Conservation (phyloP, 2,797 vertebrate species). For the Hemibagrus guttatus region DNA sequence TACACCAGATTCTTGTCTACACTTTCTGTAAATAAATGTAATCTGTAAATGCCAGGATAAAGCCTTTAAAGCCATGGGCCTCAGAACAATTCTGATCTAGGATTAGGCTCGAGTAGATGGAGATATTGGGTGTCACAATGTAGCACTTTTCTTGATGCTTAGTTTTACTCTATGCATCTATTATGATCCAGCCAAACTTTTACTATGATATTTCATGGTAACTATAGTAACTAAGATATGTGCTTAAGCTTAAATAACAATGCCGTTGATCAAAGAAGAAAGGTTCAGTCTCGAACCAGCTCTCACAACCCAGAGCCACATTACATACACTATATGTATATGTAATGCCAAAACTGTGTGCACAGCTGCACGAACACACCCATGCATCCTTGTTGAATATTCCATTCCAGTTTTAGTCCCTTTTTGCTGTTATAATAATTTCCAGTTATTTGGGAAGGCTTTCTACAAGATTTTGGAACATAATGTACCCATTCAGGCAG, state of each 20-base stretch:
- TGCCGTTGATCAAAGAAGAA: background rate
- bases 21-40: background rate
- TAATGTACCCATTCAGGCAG: background rate
- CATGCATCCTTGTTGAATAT: background rate
- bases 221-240: constrained; percentile 8
- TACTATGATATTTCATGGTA: background rate
- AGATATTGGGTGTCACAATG: background rate
- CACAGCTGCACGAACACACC: background rate
- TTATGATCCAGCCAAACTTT: background rate
- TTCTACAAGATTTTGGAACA: background rate
- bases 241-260: background rate
- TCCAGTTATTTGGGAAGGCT: background rate
- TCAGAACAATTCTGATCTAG: background rate
- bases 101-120: background rate
- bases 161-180: background rate
- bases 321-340: background rate
- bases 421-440: background rate
- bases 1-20: background rate
- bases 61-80: background rate
- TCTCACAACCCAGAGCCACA: background rate
- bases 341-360: background rate
- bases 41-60: background rate
- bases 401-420: background rate
- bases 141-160: background rate
- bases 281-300: background rate